Evolutionary conservation across 2,888 invertebrate genomes (phyloP).

Genomic region (Agelastica alni): DNA sequence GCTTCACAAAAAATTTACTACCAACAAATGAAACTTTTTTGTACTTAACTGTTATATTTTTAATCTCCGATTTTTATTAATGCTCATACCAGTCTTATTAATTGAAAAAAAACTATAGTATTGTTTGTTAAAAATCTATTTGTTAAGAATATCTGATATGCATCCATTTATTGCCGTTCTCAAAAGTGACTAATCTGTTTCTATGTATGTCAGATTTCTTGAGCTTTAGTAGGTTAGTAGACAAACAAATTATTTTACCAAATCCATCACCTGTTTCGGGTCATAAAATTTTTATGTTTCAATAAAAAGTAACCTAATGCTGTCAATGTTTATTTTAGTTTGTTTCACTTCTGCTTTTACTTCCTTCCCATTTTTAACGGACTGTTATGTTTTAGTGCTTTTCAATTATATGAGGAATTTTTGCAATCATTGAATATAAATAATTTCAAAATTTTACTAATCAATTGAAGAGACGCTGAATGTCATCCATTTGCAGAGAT

Average conservation of each 20-base stretch:
- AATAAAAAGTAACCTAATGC: conserved; percentile 33
- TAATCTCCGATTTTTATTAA: no score
- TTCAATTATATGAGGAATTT: not conserved
- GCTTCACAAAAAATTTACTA: no score
- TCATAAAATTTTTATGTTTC: conserved; percentile 33
- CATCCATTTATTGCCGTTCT: not conserved
- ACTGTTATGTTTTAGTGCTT: not conserved
- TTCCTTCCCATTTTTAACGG: conserved; percentile 10
- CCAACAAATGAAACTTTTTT: no score
- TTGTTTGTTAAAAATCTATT: no score
- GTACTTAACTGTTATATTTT: no score
- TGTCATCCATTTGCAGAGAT: no score
- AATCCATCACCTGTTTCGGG: conserved; percentile 32
- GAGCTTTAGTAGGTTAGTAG: conserved; percentile 8
- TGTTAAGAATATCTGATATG: no score
- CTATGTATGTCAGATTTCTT: not conserved
- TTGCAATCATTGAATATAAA: not conserved
- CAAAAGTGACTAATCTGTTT: not conserved
- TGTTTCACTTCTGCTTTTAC: conserved; percentile 22
- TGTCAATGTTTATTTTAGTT: conserved; percentile 30
- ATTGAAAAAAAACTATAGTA: no score
- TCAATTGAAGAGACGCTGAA: no score
- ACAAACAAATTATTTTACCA: conserved; percentile 26
- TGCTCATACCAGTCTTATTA: no score
- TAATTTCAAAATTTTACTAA: conserved; percentile 1